Percentiles rank a stretch among this genome's conserved stretches.
phyloP scores from a whole-genome alignment of 2,888 invertebrate species.

The Anthophora plumipes region DNA sequence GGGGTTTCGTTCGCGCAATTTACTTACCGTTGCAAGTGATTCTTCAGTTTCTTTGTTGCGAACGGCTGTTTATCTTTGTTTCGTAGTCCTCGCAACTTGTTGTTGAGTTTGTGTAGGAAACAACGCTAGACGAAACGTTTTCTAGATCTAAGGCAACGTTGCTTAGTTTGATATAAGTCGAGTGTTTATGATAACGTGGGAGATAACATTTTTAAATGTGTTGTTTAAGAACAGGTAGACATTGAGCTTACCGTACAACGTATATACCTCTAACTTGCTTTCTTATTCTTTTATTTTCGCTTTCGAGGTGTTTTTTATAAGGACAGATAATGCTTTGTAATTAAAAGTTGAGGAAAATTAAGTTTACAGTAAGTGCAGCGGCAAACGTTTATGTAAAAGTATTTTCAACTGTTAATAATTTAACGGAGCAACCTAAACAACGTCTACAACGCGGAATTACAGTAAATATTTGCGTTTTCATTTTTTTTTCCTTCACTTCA shows the following conservation, averaged over 20 bases:
- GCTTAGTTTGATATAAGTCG: slow-evolving; percentile 3
- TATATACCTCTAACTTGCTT: too few relatives aligned
- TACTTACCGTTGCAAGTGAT: not conserved
- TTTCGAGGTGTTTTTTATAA: too few relatives aligned
- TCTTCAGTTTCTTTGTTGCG: not conserved
- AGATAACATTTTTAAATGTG: not conserved
- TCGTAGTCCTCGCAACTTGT: not conserved
- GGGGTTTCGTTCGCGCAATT: not conserved
- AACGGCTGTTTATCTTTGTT: not conserved
- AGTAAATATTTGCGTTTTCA: too few relatives aligned
- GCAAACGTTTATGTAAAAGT: too few relatives aligned
- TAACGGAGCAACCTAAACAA: not conserved
- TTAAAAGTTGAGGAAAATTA: too few relatives aligned
- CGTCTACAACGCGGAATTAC: not conserved
- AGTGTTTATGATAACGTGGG: not conserved
- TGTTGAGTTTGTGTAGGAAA: not conserved
- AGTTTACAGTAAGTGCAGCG: too few relatives aligned
- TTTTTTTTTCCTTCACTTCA: not conserved
- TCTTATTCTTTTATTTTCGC: not conserved
- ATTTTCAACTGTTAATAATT: not conserved
- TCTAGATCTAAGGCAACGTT: not conserved
- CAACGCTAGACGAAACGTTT: too few relatives aligned
- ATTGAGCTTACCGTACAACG: not conserved
- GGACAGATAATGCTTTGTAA: too few relatives aligned
- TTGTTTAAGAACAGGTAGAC: not conserved